These are phyloP conservation scores for Rhizomys pruinosus DNA, from an alignment of 2,113 vertebrate species.

Conservation along the genomic window DNA sequence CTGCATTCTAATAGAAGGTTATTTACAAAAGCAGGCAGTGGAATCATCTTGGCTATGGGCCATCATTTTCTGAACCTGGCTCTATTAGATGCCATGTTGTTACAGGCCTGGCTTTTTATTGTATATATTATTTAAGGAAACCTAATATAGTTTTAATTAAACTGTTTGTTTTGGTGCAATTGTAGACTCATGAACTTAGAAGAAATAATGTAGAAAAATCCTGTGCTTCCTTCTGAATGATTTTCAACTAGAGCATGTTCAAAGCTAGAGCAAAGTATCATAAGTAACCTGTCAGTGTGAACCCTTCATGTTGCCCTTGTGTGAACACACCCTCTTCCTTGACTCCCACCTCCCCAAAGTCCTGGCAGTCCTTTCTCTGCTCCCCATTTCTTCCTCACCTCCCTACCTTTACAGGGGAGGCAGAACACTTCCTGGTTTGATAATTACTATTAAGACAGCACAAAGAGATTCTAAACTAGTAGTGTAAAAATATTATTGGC, in stretches of 20 bases:
- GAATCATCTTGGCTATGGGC: neutral
- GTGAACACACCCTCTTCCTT: neutral
- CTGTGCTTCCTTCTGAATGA: neutral
- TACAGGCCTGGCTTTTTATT: neutral
- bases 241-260: neutral
- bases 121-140: neutral
- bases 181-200: neutral
- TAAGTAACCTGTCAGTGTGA: neutral
- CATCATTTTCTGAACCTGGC: neutral
- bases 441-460: neutral
- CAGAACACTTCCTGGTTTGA: neutral
- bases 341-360: too few species aligned
- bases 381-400: neutral
- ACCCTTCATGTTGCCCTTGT: neutral
- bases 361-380: neutral
- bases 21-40: neutral
- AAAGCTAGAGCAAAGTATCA: neutral
- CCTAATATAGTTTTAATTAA: conserved; percentile 7
- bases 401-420: neutral
- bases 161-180: conserved; percentile 35
- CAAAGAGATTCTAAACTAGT: neutral
- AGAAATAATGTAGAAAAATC: neutral
- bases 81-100: neutral
- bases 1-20: neutral
- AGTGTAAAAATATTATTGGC: neutral